A percentile compares a stretch with the other conserved stretches of the same genome.
phyloP scores from a whole-genome alignment of 1,140 invertebrate species.

The Euwallacea fornicatus region DNA sequence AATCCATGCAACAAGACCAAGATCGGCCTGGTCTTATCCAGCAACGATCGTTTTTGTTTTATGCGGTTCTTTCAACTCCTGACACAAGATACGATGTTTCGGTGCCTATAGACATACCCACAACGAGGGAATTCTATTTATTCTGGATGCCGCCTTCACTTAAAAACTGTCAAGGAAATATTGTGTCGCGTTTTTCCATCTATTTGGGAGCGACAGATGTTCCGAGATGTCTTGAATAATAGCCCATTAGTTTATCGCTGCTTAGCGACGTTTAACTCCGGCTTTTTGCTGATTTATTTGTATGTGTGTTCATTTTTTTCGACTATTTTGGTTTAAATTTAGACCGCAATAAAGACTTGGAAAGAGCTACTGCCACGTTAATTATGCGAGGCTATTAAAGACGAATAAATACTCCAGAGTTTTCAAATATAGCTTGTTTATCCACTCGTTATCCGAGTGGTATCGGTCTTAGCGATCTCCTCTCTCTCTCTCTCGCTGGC shows the following conservation, averaged over 20 bases:
- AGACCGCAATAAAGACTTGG: conserved; percentile 23
- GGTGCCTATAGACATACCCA: neutral
- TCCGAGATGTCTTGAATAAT: conserved; percentile 42
- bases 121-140: conserved; percentile 38
- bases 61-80: no score
- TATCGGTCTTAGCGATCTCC: conserved; percentile 4
- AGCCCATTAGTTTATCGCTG: conserved; percentile 41
- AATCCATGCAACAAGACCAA: no score
- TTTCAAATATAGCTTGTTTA: conserved; percentile 7
- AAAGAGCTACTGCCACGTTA: conserved; percentile 19
- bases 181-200: conserved; percentile 28
- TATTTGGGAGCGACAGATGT: conserved; percentile 39
- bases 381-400: conserved; percentile 25
- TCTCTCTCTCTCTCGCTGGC: neutral
- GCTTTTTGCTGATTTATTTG: conserved; percentile 32
- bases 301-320: conserved; percentile 14
- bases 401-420: conserved; percentile 21
- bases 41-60: no score
- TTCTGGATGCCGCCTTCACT: conserved; percentile 39
- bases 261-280: conserved; percentile 33
- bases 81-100: no score
- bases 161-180: conserved; percentile 42
- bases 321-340: conserved; percentile 33
- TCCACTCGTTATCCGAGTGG: neutral
- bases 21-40: no score